Evolutionary conservation across 2,888 invertebrate genomes (phyloP).

Genomic region (Steinernema carpocapsae): DNA sequence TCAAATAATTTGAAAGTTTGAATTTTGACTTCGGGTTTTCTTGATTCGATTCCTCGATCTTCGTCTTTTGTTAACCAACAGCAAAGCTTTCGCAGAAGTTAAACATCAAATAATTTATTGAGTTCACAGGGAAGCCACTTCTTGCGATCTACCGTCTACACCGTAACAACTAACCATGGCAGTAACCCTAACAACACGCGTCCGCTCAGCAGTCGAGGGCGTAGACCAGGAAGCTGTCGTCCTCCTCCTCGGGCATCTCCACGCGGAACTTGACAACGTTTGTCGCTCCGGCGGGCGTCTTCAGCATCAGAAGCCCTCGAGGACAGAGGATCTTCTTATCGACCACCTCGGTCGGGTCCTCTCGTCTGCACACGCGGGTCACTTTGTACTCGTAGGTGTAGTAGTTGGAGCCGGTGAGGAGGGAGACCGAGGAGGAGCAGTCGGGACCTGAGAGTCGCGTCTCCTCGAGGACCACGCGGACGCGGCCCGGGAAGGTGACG

Average conservation of each 20-base stretch:
- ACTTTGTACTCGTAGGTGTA: neutral
- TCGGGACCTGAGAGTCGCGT: neutral
- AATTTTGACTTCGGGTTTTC: no score
- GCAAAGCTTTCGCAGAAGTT: no score
- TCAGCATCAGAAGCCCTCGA: neutral
- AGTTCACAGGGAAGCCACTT: no score
- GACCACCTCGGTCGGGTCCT: neutral
- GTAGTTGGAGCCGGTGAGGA: neutral
- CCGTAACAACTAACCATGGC: no score
- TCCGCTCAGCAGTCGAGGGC: neutral
- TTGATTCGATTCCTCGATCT: no score
- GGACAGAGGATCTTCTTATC: neutral
- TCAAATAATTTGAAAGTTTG: no score
- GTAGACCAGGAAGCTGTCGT: neutral
- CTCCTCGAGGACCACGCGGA: neutral
- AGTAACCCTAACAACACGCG: neutral
- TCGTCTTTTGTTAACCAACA: no score
- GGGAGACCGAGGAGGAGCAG: neutral
- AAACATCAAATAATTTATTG: no score
- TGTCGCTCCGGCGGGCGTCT: neutral
- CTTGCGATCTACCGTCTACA: no score
- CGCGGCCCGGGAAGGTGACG: constrained; percentile 6
- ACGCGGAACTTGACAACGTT: neutral
- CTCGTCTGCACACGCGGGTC: neutral
- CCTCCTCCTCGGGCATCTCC: constrained; percentile 9